These are phyloP conservation scores for Gadopsis bispinosus DNA, from an alignment of 2,797 vertebrate genomes.

Conservation along the genomic window DNA sequence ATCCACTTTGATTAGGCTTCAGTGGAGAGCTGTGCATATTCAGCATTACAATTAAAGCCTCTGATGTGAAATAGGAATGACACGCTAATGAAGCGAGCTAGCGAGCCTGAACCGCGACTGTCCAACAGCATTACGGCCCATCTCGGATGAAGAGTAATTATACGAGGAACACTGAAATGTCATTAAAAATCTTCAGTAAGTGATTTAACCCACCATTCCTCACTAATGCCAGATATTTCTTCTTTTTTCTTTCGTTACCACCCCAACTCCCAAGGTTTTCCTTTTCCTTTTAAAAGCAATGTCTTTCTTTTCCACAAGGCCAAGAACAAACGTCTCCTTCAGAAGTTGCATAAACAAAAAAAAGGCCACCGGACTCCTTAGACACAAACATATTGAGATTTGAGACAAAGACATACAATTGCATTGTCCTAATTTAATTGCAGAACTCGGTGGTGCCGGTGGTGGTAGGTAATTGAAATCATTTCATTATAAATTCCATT, in stretches of 20 bases:
- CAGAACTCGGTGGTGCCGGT: slow-evolving; percentile 86
- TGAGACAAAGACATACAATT: slow-evolving; percentile 90
- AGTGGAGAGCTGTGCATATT: slow-evolving; percentile 99
- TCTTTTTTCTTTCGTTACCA: slow-evolving; percentile 40
- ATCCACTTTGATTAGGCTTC: slow-evolving; percentile 99
- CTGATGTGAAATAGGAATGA: slow-evolving; percentile 99
- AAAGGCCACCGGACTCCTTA: slow-evolving; percentile 58
- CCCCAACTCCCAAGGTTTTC: slow-evolving; percentile 57
- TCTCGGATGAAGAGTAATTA: slow-evolving; percentile 99
- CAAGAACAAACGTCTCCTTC: slow-evolving; percentile 86
- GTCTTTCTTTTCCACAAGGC: slow-evolving; percentile 72
- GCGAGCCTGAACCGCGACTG: slow-evolving; percentile 99
- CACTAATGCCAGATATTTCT: slow-evolving; percentile 88
- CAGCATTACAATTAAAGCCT: slow-evolving; percentile 99
- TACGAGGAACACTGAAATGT: slow-evolving; percentile 99
- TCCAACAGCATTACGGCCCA: slow-evolving; percentile 99
- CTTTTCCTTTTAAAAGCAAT: slow-evolving; percentile 16
- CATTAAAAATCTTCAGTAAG: slow-evolving; percentile 99
- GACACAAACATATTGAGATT: slow-evolving; percentile 89
- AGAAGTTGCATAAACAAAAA: slow-evolving; percentile 88
- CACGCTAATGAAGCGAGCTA: slow-evolving; percentile 99
- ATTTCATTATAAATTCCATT: slow-evolving; percentile 97
- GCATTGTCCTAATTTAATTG: slow-evolving; percentile 96
- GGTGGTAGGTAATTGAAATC: slow-evolving; percentile 97
- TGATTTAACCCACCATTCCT: slow-evolving; percentile 99